Conservation (phyloP, 53 echinoderm and acorn worm species). For the Echinarachnius parma region DNA sequence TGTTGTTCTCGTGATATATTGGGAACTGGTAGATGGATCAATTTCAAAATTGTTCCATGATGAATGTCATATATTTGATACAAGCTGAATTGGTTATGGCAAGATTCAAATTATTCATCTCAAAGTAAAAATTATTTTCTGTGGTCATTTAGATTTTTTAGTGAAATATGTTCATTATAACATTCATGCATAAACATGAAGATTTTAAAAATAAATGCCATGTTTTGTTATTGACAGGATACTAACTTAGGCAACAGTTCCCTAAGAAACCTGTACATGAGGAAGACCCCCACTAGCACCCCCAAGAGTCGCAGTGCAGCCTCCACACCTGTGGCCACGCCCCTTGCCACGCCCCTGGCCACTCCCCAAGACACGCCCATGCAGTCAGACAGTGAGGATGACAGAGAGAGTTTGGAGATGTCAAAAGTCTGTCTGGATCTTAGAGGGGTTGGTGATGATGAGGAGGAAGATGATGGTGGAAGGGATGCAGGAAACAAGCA, state of each 20-base stretch:
- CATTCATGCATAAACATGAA: too few species aligned
- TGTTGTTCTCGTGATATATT: too few species aligned
- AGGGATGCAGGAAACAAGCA: background rate
- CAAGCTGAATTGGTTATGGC: too few species aligned
- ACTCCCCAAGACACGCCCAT: conserved; percentile 49
- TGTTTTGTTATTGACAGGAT: too few species aligned
- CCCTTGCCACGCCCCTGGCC: conserved; percentile 45
- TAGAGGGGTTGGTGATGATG: conserved; percentile 41
- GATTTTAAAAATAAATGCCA: too few species aligned
- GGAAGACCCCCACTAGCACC: conserved; percentile 38
- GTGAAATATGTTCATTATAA: too few species aligned
- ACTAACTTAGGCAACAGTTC: conserved; percentile 78
- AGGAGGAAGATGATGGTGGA: conserved; percentile 25
- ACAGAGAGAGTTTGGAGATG: conserved; percentile 50
- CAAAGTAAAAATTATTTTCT: too few species aligned
- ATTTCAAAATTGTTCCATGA: too few species aligned
- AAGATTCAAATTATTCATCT: too few species aligned
- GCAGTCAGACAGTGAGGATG: conserved; percentile 41
- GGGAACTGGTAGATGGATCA: too few species aligned
- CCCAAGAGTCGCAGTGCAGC: conserved; percentile 27
- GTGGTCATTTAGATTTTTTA: too few species aligned
- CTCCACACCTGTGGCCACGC: conserved; percentile 46
- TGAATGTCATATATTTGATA: too few species aligned
- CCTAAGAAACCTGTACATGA: conserved; percentile 78
- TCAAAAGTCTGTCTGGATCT: conserved; percentile 47